Evolutionary conservation across 2,113 vertebrate genomes (phyloP), one percentile per base, ranked within the genome.

Genomic region (Rostratula benghalensis): DNA sequence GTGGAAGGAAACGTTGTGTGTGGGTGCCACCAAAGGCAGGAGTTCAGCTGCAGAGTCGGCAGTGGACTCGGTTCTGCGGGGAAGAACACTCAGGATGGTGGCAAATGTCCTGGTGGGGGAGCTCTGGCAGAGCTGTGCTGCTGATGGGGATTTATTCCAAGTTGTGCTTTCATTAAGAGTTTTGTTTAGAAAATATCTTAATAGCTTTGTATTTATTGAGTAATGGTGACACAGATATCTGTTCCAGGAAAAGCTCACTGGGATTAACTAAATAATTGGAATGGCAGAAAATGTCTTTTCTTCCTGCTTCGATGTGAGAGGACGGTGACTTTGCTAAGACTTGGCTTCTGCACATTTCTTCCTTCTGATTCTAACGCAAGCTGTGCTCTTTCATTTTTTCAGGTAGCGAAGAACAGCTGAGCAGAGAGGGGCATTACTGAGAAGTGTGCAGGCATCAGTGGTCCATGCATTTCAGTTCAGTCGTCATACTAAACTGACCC

Each of bases 181-280:
- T 95, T 91, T 94, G 75, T 96, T 96, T 91, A 91, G 78, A 81
- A 90, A 94, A 84, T 84, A 88, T 28, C 69, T 82, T 90, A 90
- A 93, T 91, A 82, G 61, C 43, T 87, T 90, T 90, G 43, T 90
- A 61, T 87, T 95, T 92, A 74, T 83, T 87, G 65, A 90, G 50
- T 86, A 94, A 92, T 74, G 73, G 63, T 3, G 24, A 77, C 63
- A 81, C 68, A 87, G 85, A 85, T 93, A 73, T 56, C 64, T 69
- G 30, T 94, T 93, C 85, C 85, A 78, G 79, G 91, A 95, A 91
- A 95, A 89, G 60, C 61, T 92, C 76, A 37, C 48, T 90, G 89
- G 87, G 63, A 94, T 92, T 94, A 89, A 94, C 78, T 84, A 87
- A 92, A 51, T 94, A 94, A 92, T 33, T 91, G 90, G 50, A 88